Conservation (phyloP, 2,797 vertebrate genomes). For the Anguilla marmorata region DNA sequence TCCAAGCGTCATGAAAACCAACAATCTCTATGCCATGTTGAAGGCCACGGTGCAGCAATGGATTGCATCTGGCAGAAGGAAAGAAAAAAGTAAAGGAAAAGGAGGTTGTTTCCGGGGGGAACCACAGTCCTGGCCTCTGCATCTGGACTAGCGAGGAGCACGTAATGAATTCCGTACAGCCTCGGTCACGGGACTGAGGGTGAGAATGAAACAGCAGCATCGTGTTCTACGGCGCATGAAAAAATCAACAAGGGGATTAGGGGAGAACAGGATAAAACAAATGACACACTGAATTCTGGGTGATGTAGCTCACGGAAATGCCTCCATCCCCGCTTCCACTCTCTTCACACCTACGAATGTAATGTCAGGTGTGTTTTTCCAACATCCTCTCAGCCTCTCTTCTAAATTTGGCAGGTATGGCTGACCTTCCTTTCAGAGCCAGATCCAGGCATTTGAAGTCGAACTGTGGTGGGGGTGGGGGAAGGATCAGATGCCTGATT, state of each 20-base stretch:
- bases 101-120: conserved; percentile 56
- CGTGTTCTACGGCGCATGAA: neutral
- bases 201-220: neutral
- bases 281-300: neutral
- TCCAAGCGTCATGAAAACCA: conserved; percentile 59
- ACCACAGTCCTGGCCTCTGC: conserved; percentile 54
- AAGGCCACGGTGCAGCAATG: conserved; percentile 61
- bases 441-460: conserved; percentile 7
- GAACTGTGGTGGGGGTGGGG: neutral
- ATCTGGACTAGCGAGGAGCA: conserved; percentile 38
- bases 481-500: neutral
- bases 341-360: neutral
- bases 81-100: conserved; percentile 61
- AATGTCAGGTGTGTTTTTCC: neutral
- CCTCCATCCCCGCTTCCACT: neutral
- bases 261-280: neutral
- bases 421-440: conserved; percentile 16
- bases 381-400: neutral
- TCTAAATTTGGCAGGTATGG: conserved; percentile 7
- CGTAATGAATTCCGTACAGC: conserved; percentile 58
- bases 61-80: conserved; percentile 58
- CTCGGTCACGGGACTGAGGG: neutral
- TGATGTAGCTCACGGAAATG: neutral
- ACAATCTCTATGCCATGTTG: conserved; percentile 55
- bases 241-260: neutral